These are phyloP conservation scores for Hydra vulgaris DNA, from an alignment of 30 jellyfish, hydroid and myxozoan species.

Conservation along the genomic window DNA sequence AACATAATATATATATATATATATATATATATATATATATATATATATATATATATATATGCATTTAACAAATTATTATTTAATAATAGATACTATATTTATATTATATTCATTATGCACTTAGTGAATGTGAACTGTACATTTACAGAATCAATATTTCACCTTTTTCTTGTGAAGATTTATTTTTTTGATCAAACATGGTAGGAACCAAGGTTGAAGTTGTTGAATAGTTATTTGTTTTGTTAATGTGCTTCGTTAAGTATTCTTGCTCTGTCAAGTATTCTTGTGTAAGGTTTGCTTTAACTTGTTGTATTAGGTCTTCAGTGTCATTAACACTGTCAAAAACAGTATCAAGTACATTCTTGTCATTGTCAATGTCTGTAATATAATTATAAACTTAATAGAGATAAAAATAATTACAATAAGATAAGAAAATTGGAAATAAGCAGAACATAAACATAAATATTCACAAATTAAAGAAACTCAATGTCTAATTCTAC, in stretches of 20 bases:
- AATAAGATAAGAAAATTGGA: not conserved
- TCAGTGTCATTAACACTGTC: constrained; percentile 14
- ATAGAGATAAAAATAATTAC: too few species aligned
- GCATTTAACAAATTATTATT: too few species aligned
- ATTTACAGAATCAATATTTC: not conserved
- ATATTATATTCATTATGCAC: too few species aligned
- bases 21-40: too few species aligned
- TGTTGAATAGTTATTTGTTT: not conserved
- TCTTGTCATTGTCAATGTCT: constrained; percentile 14
- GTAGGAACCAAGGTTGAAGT: not conserved
- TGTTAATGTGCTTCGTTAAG: not conserved
- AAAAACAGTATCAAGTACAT: constrained; percentile 14
- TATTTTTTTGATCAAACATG: not conserved
- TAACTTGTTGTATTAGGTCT: constrained; percentile 25
- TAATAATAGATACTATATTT: too few species aligned
- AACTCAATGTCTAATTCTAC: too few species aligned
- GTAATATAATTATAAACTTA: not conserved
- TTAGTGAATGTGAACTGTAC: too few species aligned
- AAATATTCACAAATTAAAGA: too few species aligned
- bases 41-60: too few species aligned
- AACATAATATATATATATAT: too few species aligned
- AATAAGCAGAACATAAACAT: not conserved
- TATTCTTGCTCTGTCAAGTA: too few species aligned
- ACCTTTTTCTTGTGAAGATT: not conserved
- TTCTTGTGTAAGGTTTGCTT: constrained; percentile 8